Percentiles rank a stretch among this genome's conserved stretches.
Evolutionary conservation across 1,140 invertebrate genomes (phyloP).

Genomic region (Drosophila ficusphila): DNA sequence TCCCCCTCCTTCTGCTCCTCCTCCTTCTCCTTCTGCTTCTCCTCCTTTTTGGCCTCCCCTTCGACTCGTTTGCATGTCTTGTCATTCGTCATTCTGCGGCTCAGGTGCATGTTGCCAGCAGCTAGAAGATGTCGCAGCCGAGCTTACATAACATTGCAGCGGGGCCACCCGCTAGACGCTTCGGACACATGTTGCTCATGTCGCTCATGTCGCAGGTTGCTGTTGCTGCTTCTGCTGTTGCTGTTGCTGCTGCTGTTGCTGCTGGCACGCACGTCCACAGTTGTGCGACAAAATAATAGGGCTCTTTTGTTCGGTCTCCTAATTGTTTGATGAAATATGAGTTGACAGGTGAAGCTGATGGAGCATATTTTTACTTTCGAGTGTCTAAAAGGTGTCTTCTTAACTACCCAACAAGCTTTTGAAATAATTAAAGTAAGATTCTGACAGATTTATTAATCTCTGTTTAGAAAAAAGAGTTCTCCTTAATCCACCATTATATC

Average conservation of each 20-base stretch:
- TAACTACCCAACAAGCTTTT: too few species aligned
- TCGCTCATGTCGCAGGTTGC: conserved; percentile 28
- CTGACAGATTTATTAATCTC: too few species aligned
- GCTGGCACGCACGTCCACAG: conserved; percentile 49
- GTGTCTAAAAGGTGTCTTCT: too few species aligned
- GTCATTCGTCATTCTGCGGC: conserved; percentile 73
- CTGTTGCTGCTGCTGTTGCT: conserved; percentile 31
- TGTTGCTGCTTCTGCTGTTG: conserved; percentile 29
- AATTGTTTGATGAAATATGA: too few species aligned
- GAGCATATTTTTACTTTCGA: too few species aligned
- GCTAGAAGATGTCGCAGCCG: conserved; percentile 73
- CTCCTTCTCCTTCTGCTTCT: background rate
- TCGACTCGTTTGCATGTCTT: conserved; percentile 71
- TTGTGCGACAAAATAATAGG: conserved; percentile 3
- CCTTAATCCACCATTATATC: too few species aligned
- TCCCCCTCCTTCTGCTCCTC: background rate
- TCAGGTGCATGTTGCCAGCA: conserved; percentile 73
- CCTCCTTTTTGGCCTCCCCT: background rate
- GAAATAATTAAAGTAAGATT: too few species aligned
- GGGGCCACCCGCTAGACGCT: conserved; percentile 68
- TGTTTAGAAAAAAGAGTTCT: too few species aligned
- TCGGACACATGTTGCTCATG: conserved; percentile 69
- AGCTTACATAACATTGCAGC: conserved; percentile 43
- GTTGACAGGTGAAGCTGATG: too few species aligned
- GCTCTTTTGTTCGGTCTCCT: background rate